phyloP scores from a whole-genome alignment of 2,797 vertebrate genomes.

The Mareca penelope region DNA sequence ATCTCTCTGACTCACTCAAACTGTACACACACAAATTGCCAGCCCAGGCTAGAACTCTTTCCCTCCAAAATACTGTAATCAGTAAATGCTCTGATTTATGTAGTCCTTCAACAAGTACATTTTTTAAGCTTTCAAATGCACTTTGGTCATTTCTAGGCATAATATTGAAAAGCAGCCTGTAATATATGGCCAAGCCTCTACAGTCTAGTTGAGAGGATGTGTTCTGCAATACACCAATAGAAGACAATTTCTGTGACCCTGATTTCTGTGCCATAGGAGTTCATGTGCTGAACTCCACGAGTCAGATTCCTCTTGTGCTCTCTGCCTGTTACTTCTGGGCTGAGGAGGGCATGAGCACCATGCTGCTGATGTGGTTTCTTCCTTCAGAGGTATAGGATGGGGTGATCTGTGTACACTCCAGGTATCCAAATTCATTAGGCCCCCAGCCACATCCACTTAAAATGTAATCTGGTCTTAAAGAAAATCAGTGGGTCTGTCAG shows the following conservation, averaged over 20 bases:
- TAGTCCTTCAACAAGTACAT: neutral
- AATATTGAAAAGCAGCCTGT: neutral
- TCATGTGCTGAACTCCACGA: neutral
- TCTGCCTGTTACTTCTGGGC: neutral
- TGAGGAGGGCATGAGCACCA: rapidly evolving
- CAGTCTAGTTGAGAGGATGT: neutral
- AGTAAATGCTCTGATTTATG: neutral
- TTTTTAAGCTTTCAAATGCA: neutral
- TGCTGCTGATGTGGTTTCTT: neutral
- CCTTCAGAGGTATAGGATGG: neutral
- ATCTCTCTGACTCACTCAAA: neutral
- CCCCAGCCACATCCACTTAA: neutral
- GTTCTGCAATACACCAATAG: neutral
- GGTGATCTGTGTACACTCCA: neutral
- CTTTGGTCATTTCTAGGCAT: neutral
- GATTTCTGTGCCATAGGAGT: neutral
- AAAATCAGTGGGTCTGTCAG: neutral
- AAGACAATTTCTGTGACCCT: neutral
- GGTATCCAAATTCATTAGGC: neutral
- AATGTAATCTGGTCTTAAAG: neutral
- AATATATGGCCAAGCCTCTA: neutral
- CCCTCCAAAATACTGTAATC: neutral
- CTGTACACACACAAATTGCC: neutral
- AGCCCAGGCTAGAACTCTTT: neutral
- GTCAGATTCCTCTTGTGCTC: neutral